phyloP scores from a whole-genome alignment of 2,888 invertebrate genomes.

The Adelphocoris suturalis region DNA sequence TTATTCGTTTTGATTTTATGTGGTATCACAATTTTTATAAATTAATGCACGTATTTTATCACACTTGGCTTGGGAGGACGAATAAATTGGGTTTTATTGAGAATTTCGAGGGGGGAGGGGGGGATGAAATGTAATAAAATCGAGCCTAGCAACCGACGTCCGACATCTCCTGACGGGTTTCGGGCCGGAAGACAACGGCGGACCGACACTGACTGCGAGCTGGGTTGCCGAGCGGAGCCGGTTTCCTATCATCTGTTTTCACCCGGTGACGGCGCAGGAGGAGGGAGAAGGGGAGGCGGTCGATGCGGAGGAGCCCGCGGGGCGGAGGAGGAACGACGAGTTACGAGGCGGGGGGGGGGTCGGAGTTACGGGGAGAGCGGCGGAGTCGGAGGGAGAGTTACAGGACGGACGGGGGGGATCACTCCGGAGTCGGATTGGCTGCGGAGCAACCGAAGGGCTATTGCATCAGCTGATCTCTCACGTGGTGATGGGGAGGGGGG shows the following conservation, averaged over 20 bases:
- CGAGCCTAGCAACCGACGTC: constrained; percentile 37
- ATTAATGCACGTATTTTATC: constrained; percentile 57
- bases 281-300: background rate
- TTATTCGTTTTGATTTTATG: background rate
- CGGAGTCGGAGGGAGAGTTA: no score
- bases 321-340: no score
- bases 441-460: constrained; percentile 46
- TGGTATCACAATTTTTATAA: background rate
- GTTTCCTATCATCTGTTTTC: constrained; percentile 52
- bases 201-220: constrained; percentile 34
- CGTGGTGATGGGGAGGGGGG: background rate
- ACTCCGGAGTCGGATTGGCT: constrained; percentile 53
- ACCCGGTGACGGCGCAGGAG: background rate
- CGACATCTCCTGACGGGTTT: constrained; percentile 42
- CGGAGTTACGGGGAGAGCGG: constrained; percentile 15
- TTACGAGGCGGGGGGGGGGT: constrained; percentile 22
- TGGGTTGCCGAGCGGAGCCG: constrained; percentile 31
- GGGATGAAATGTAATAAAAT: background rate
- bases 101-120: background rate
- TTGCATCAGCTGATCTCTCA: constrained; percentile 70
- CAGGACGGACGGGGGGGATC: constrained; percentile 14
- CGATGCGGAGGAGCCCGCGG: background rate
- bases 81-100: no score
- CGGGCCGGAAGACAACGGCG: constrained; percentile 42
- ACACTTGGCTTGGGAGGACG: constrained; percentile 23